Base-by-base conservation (phyloP, 2,113 vertebrate genomes). In the Heterotis niloticus region DNA sequence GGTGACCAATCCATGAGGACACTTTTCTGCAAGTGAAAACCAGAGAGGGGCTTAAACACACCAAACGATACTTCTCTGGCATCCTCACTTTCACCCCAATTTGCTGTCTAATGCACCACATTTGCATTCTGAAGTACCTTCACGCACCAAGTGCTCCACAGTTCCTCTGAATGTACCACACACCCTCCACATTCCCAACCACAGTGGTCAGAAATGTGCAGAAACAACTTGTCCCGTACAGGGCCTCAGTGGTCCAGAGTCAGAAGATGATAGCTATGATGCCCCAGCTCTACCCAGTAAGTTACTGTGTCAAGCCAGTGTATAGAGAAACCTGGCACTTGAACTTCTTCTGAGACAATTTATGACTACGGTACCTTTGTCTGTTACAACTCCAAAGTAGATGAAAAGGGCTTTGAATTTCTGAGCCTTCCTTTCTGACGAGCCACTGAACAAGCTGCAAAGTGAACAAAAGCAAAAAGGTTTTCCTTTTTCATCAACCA, bases 321-420 rank as follows among this genome's bases (percentile, higher is more conserved):
- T 44, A 44, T 2, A 44, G 34, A 44, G 34, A 44, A 44, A 44
- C 2, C 34, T 44, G 34, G 7, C 34, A 44, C 3, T 44, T 44
- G 3, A 44, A 44, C 34, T 4, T 4, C 34, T 44, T 44, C 7
- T 44, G 34, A 44, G 34, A 44, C 2, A 44, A 44, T 44, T 44
- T 44, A 44, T 44, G n/a, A 44, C 34, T 44, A 44, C 34, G 7
- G 34, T 76, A 88, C 85, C 66, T 18, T 84, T 5, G 0, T 59
- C 59, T 2, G 87, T 91, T 0, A 90, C 85, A n/a, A 79, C 82
- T 0, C 72, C 54, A 14, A 93, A 93, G 80, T 93, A 93, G 76
- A 92, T 82, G 78, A 93, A 84, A 78, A 93, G 79, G 74, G 91
- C 88, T 72, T 81, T 82, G 83, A 93, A 81, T 81, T 93, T 93